Evolutionary conservation across 2,888 invertebrate species (phyloP), one percentile per base, ranked within the genome.

Genomic region (Achlya flavicornis): DNA sequence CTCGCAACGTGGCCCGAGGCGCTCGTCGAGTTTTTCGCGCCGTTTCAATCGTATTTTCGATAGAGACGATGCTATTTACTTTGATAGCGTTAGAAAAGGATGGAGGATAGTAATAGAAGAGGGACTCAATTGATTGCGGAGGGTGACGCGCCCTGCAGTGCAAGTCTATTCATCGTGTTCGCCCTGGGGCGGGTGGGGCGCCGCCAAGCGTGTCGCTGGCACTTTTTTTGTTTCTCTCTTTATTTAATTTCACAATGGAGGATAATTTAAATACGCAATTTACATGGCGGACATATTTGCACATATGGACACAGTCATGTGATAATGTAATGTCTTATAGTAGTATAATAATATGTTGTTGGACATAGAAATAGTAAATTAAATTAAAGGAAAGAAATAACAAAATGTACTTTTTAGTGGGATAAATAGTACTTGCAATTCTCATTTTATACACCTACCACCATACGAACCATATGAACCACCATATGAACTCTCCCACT

Each of bases 191-290:
- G 88, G 89, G 92, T 87, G 90, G 91, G 89, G 90, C 81, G 79
- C 77, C 73, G 77, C 81, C 82, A 85, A 87, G 86, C 86, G 84
- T 86, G 86, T 81, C 80, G 78, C 75, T 80, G 19, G 16, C 76
- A 79, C 78, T 84, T 88, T 91, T 92, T 92, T 92, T 87, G 92
- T 90, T 92, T 89, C 86, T 81, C 86, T 87, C 87, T n/a, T 83
- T 91, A 91, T 92, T 93, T 91, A 91, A 92, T 92, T 91, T 91
- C 73, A 92, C 91, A 85, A 91, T 92, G 90, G 91, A 84, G 90
- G 85, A 87, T 90, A 88, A 89, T 90, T 91, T 91, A 83, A 91
- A 92, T 92, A 88, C 83, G 83, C 81, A 86, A 89, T 89, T 88
- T 89, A 91, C 87, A 91, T 91, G 90, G 89, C 87, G 75, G 87